These are phyloP conservation scores for Crossoptilon crossoptilon DNA, from an alignment of 2,797 vertebrate genomes.

Conservation along the genomic window DNA sequence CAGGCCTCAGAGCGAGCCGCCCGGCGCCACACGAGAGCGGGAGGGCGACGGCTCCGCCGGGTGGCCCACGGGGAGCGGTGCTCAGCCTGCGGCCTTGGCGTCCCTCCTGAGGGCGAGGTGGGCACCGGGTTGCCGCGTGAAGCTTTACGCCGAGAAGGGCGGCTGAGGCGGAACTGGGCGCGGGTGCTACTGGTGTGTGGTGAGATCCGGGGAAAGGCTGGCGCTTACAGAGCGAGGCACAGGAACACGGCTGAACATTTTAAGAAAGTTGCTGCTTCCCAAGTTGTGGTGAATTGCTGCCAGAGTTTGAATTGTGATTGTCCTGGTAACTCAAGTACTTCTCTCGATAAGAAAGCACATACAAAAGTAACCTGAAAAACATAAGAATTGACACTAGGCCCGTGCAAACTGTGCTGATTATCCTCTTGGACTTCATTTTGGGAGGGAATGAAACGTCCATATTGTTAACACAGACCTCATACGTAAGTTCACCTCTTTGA, in stretches of 20 bases:
- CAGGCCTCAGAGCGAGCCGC: not conserved
- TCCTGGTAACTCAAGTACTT: not conserved
- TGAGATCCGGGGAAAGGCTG: not conserved
- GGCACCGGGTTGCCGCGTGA: accelerated
- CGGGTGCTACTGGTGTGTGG: accelerated
- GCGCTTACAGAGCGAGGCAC: accelerated
- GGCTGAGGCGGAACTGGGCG: accelerated
- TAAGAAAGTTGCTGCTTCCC: not conserved
- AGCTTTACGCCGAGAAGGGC: accelerated
- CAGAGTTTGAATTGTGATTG: not conserved
- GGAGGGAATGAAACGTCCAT: not conserved
- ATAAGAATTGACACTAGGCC: accelerated
- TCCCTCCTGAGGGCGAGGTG: accelerated
- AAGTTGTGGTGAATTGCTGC: not conserved
- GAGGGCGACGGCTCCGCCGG: not conserved
- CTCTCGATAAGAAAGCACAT: not conserved
- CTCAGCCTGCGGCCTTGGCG: not conserved
- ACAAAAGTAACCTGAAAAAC: accelerated
- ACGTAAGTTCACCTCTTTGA: not conserved
- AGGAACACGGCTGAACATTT: accelerated
- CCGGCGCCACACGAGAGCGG: not conserved
- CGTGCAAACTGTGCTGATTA: not conserved
- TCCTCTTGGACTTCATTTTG: not conserved
- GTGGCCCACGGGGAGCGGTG: not conserved
- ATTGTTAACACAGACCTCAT: not conserved